Percentiles rank a stretch among this genome's conserved stretches.
These are phyloP conservation scores for Cosmorhoe ocellata DNA, from an alignment of 2,888 invertebrate species.

Conservation along the genomic window DNA sequence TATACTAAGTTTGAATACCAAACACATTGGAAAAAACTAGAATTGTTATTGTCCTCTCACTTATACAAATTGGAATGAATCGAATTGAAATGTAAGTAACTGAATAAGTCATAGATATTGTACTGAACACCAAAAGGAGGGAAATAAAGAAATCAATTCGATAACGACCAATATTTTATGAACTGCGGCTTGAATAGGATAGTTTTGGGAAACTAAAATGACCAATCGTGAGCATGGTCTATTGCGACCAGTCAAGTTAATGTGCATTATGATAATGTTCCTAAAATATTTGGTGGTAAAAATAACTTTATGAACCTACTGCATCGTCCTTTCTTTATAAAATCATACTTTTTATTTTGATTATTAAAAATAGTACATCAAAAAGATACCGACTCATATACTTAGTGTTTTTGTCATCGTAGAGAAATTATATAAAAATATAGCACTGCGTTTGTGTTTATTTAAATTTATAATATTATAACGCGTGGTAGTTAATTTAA, in stretches of 20 bases:
- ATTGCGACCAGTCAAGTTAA: constrained; percentile 9
- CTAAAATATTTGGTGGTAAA: not conserved
- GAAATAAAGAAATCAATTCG: constrained; percentile 6
- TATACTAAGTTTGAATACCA: too few relatives aligned
- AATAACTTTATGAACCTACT: not conserved
- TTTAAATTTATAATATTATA: too few relatives aligned
- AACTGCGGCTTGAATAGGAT: constrained; percentile 28
- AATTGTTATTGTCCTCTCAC: not conserved
- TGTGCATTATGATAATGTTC: not conserved
- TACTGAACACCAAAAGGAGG: constrained; percentile 18
- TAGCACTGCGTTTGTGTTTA: too few relatives aligned
- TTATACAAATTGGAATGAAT: constrained; percentile 10
- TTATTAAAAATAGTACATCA: too few relatives aligned
- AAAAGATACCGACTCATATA: too few relatives aligned
- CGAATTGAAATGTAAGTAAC: constrained; percentile 12
- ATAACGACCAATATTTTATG: constrained; percentile 21
- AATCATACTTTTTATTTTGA: too few relatives aligned
- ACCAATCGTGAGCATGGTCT: constrained; percentile 14
- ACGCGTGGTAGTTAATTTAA: not conserved
- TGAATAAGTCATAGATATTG: constrained; percentile 9
- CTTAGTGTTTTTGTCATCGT: too few relatives aligned
- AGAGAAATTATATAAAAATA: too few relatives aligned
- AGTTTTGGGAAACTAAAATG: constrained; percentile 17
- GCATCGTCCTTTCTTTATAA: too few relatives aligned
- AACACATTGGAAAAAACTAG: too few relatives aligned